Base-by-base conservation (phyloP, 37 sponge, comb jelly and placozoan genomes). In the Mnemiopsis leidyi region DNA sequence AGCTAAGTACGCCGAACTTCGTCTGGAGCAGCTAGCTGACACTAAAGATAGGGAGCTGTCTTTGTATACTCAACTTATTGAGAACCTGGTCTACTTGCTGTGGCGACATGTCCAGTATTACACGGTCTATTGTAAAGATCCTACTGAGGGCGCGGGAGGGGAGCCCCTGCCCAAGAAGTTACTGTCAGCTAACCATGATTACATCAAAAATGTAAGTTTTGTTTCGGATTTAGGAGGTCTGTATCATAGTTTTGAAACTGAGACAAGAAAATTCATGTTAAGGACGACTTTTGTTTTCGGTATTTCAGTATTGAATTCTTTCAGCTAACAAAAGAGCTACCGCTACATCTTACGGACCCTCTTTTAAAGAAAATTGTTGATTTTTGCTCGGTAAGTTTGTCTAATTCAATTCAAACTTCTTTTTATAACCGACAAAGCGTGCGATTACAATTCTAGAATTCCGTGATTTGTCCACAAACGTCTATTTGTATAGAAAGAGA, bases 61-160 rank as follows among this genome's bases (percentile, higher is more conserved):
- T 3, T 29, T 85, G n/a, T 85, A 85, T 26, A 85, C 90, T 61
- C 90, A 85, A 29, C 61, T 85, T 2, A 85, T 40, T 36, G 90
- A 85, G 61, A 33, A 32, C 16, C 90, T 85, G 90, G 90, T 85
- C 61, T 85, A 39, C 48, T 18, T 85, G 90, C 48, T 85, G 48
- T 85, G 90, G 90, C 2, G 90, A 40, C 90, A 85, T 85, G 35
- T 39, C 61, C 90, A 85, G 38, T 40, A 85, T 33, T 85, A 85
- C 26, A 33, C 35, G 39, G 90, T 85, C 48, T 77, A 77, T 36
- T 77, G 79, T 20, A 77, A 77, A 36, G 79, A 32, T 13, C 61
- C 61, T 48, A 48, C 61, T 48, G 79, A 39, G 61, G 90, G 90
- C 25, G 1, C 0, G 2, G 61, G 61, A 37, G 90, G 61, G 20